Evolutionary conservation across 2,888 invertebrate genomes (phyloP), one percentile per base, ranked within the genome.

Genomic region (Sphaerophoria taeniata): DNA sequence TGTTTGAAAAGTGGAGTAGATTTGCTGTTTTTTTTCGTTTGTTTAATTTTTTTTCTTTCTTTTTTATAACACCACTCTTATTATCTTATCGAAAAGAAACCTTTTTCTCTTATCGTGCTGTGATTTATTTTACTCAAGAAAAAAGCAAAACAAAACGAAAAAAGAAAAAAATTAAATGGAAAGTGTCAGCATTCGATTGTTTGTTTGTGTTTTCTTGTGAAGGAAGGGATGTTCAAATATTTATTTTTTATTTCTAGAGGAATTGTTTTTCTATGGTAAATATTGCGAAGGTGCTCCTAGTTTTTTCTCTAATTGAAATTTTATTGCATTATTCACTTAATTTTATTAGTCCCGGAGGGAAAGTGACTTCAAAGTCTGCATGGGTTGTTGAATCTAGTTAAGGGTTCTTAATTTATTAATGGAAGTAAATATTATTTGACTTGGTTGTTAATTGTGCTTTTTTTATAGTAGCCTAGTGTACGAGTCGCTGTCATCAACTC

Each of bases 41-140:
- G 65, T 70, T 75, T 70, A 24, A 24, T 45, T 49, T 51, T 43
- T 31, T 78, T 63, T 56, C 71, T 53, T 70, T 78, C 65, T 58
- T 70, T 75, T 67, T 51, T 67, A 53, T 74, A 58, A 70, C 70
- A 74, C 69, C 53, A 56, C 45, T 67, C 36, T 61, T 74, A 63
- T 82, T 78, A 82, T 82, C 82, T 82, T 82, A 82, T 82, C 82
- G 75, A 16, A 49, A 49, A 53, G 72, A 78, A 73, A 73, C 72
- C 67, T 67, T 67, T 73, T 82, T 79, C 47, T 71, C 70, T 78
- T 83, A 83, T 78, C 74, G 70, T 24, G 53, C 34, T 74, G 43
- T 83, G 79, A 83, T 83, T 83, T 83, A 60, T 63, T 79, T 71
- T 12, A 73, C 43, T 63, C 33, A 11, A 45, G 60, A 51, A 36